phyloP scores from a whole-genome alignment of 2,888 invertebrate genomes.

The Peribatodes rhomboidaria region DNA sequence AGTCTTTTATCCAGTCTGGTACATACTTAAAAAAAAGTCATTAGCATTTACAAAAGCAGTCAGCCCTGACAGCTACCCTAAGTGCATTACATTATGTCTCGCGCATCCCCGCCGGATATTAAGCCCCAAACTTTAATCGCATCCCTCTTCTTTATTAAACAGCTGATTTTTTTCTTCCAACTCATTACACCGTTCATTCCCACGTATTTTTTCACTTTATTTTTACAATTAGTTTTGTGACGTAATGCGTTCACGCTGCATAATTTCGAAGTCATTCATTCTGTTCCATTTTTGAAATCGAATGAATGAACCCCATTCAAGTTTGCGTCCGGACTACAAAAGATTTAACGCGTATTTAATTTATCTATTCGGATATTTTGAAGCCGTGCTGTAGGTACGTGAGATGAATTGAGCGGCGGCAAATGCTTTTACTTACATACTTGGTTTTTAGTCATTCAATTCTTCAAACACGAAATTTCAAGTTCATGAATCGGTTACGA shows the following conservation, averaged over 20 bases:
- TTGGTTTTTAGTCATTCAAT: not conserved
- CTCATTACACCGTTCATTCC: conserved; percentile 81
- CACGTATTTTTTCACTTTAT: conserved; percentile 75
- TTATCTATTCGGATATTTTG: conserved; percentile 60
- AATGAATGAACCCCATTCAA: conserved; percentile 62
- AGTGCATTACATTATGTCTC: conserved; percentile 74
- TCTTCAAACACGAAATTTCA: not conserved
- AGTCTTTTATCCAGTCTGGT: too few relatives aligned
- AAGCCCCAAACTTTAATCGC: conserved; percentile 81
- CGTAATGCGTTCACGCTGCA: conserved; percentile 84
- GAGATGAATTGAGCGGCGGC: conserved; percentile 18
- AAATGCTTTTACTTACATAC: conserved; percentile 1
- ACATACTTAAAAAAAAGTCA: too few relatives aligned
- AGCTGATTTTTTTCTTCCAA: conserved; percentile 68
- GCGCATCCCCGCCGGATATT: conserved; percentile 81
- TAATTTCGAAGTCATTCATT: conserved; percentile 69
- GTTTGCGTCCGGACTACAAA: conserved; percentile 58
- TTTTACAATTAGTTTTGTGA: conserved; percentile 76
- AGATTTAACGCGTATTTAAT: conserved; percentile 69
- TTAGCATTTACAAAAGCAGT: not conserved
- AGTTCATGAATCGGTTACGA: too few relatives aligned
- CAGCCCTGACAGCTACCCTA: conserved; percentile 62
- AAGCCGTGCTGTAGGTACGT: conserved; percentile 43
- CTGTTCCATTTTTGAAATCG: conserved; percentile 66
- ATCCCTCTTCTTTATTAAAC: conserved; percentile 75